Percentiles rank a stretch among this genome's conserved stretches.
phyloP scores from a whole-genome alignment of 2,797 vertebrate genomes.

The Peromyscus attwateri region DNA sequence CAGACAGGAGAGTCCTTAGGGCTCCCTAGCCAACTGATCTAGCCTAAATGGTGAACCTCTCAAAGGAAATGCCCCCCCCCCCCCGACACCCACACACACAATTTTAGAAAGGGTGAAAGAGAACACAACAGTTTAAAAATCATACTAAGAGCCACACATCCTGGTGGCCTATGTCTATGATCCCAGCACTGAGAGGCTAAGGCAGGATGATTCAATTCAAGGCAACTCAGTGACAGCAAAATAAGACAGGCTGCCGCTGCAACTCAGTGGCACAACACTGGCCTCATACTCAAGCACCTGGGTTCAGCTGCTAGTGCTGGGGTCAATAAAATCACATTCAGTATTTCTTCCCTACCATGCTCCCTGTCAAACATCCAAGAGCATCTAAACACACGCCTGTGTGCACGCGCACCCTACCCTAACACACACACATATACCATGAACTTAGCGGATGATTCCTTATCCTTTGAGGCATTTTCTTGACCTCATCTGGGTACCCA shows the following conservation, averaged over 20 bases:
- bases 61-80: neutral
- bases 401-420: neutral
- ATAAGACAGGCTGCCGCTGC: neutral
- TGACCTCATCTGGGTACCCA: too few relatives aligned
- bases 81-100: neutral
- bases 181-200: neutral
- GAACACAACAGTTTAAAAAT: conserved; percentile 1
- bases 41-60: neutral
- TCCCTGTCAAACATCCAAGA: neutral
- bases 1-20: neutral
- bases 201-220: neutral
- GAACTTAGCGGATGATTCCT: neutral
- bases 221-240: neutral
- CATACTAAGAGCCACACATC: neutral
- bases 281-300: neutral
- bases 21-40: neutral
- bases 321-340: neutral
- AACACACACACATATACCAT: neutral
- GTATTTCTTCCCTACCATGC: neutral
- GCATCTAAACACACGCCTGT: neutral
- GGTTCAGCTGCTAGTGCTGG: neutral
- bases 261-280: too few relatives aligned
- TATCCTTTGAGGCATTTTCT: neutral
- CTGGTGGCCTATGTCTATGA: neutral
- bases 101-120: neutral